phyloP scores from a whole-genome alignment of 1,140 invertebrate species.

The Ditylenchus dipsaci region DNA sequence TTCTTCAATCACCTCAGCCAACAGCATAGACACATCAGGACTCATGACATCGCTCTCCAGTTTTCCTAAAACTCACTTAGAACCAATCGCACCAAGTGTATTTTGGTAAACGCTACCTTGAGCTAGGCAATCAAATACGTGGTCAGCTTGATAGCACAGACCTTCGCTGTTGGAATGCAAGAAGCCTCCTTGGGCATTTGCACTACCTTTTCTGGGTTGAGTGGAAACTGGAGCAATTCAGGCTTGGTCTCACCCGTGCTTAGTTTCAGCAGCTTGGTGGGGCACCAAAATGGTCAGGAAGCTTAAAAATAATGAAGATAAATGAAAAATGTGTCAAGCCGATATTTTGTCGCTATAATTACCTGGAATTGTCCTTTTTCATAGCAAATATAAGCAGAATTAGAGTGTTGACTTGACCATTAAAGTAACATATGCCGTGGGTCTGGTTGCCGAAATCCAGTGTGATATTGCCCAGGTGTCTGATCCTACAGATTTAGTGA shows the following conservation, averaged over 20 bases:
- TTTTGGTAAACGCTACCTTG: too few species aligned
- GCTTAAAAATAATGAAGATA: background rate
- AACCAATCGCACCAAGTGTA: too few species aligned
- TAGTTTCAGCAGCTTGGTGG: background rate
- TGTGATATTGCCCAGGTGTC: constrained; percentile 23
- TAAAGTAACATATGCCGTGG: constrained; percentile 66
- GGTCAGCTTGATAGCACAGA: constrained; percentile 71
- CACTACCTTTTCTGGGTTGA: background rate
- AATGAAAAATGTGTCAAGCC: background rate
- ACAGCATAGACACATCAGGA: constrained; percentile 10
- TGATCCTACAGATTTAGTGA: constrained; percentile 12
- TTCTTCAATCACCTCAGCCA: constrained; percentile 29
- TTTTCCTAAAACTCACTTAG: constrained; percentile 2
- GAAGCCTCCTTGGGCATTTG: constrained; percentile 14
- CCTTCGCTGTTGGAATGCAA: constrained; percentile 68
- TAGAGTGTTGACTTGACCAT: background rate
- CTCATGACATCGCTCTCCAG: constrained; percentile 20
- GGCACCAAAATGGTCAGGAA: constrained; percentile 14
- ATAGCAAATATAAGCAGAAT: background rate
- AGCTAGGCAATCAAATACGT: constrained; percentile 66
- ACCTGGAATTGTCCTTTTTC: constrained; percentile 22
- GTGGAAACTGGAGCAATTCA: constrained; percentile 13
- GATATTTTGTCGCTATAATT: background rate
- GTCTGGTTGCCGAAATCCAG: constrained; percentile 56
- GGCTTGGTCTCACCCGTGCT: background rate